Percentiles rank a stretch among this genome's conserved stretches.
Evolutionary conservation across 2,888 invertebrate genomes (phyloP).

Genomic region (Campoplex nolae): DNA sequence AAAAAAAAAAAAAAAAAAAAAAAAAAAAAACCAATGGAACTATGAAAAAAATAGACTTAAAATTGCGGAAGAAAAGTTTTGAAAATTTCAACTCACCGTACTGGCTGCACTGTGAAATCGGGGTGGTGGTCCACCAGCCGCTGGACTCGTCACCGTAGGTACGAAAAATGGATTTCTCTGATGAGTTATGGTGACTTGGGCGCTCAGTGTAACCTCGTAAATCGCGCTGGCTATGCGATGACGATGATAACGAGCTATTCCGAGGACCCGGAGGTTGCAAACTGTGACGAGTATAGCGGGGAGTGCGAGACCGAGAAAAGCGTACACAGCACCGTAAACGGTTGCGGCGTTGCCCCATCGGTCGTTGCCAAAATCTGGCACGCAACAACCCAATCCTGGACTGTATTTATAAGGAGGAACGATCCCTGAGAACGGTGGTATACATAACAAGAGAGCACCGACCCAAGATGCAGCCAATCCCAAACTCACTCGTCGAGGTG

Average conservation of each 20-base stretch:
- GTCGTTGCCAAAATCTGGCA: conserved; percentile 87
- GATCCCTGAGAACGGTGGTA: conserved; percentile 87
- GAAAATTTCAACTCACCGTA: conserved; percentile 75
- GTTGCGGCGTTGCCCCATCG: conserved; percentile 87
- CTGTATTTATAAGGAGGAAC: conserved; percentile 86
- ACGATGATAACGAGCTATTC: conserved; percentile 89
- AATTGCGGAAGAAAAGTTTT: background rate
- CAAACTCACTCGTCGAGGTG: conserved; percentile 89
- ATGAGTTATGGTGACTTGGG: conserved; percentile 93
- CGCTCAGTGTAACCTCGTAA: conserved; percentile 93
- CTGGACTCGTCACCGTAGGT: conserved; percentile 88
- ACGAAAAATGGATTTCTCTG: conserved; percentile 92
- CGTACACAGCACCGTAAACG: conserved; percentile 89
- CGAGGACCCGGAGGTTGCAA: conserved; percentile 89
- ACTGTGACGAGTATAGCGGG: conserved; percentile 89
- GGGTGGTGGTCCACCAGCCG: conserved; percentile 84
- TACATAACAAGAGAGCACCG: conserved; percentile 87
- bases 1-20: background rate
- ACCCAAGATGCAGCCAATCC: conserved; percentile 90
- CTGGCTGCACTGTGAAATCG: conserved; percentile 82
- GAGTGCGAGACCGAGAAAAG: conserved; percentile 88
- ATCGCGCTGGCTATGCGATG: conserved; percentile 94
- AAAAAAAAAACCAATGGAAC: no score
- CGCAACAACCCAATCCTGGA: conserved; percentile 88
- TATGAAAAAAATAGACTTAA: background rate